Conservation (phyloP, 2,797 vertebrate genomes). For the Platalea minor region DNA sequence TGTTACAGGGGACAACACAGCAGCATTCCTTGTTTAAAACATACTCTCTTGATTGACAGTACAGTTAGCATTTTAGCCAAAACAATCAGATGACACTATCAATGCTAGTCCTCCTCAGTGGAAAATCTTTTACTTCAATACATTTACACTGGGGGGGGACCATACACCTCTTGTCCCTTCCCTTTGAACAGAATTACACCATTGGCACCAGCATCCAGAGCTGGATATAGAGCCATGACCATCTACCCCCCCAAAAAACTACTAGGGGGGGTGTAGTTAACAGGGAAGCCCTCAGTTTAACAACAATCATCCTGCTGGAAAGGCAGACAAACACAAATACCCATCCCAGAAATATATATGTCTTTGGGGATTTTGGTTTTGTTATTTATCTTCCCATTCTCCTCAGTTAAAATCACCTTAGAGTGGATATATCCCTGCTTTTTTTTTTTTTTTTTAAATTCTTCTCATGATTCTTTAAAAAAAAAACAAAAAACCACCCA, state of each 20-base stretch:
- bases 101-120: neutral
- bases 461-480: neutral
- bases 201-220: neutral
- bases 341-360: neutral
- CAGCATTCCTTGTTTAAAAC: neutral
- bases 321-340: neutral
- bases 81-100: neutral
- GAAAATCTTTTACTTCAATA: neutral
- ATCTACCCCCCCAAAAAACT: fast-evolving
- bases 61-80: neutral
- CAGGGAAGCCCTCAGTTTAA: neutral
- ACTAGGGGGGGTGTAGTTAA: too few relatives aligned
- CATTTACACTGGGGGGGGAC: too few relatives aligned
- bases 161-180: neutral
- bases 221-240: neutral
- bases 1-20: neutral
- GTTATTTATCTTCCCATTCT: neutral
- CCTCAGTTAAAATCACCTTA: neutral
- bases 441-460: neutral
- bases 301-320: neutral
- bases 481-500: neutral
- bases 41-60: neutral
- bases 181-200: neutral
- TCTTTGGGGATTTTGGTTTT: neutral
- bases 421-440: neutral